Conservation (phyloP, 2,797 vertebrate species). For the Silurus lanzhouensis region DNA sequence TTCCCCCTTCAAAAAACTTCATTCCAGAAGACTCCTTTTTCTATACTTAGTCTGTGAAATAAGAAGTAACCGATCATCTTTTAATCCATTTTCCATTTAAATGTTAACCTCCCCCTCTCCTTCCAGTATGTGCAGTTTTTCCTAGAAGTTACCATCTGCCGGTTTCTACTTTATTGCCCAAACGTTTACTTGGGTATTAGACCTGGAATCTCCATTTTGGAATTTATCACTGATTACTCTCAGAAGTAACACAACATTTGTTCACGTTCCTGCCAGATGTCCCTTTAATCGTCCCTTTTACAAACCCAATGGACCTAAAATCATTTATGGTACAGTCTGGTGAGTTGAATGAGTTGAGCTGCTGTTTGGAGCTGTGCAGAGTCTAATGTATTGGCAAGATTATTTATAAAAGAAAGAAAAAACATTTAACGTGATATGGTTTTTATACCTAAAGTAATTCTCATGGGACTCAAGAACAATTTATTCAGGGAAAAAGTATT, state of each 20-base stretch:
- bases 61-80: slow-evolving; percentile 38
- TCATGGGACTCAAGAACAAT: neutral
- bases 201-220: slow-evolving; percentile 44
- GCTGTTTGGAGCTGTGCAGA: neutral
- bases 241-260: slow-evolving; percentile 26
- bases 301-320: slow-evolving; percentile 17
- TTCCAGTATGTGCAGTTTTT: slow-evolving; percentile 8
- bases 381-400: neutral
- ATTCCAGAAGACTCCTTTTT: slow-evolving; percentile 34
- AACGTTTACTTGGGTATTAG: slow-evolving; percentile 21
- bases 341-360: neutral
- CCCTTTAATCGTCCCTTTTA: slow-evolving; percentile 25
- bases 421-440: neutral
- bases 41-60: slow-evolving; percentile 22
- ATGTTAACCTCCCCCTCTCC: neutral
- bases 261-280: slow-evolving; percentile 29
- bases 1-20: slow-evolving; percentile 13
- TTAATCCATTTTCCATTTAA: slow-evolving; percentile 48
- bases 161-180: slow-evolving; percentile 25
- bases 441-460: neutral
- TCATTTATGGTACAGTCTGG: neutral
- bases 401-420: neutral
- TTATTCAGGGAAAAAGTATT: slow-evolving; percentile 38
- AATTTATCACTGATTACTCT: slow-evolving; percentile 27
- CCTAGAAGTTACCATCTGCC: slow-evolving; percentile 17